These are phyloP conservation scores for Apeltes quadracus DNA, from an alignment of 2,113 vertebrate species.

Conservation along the genomic window DNA sequence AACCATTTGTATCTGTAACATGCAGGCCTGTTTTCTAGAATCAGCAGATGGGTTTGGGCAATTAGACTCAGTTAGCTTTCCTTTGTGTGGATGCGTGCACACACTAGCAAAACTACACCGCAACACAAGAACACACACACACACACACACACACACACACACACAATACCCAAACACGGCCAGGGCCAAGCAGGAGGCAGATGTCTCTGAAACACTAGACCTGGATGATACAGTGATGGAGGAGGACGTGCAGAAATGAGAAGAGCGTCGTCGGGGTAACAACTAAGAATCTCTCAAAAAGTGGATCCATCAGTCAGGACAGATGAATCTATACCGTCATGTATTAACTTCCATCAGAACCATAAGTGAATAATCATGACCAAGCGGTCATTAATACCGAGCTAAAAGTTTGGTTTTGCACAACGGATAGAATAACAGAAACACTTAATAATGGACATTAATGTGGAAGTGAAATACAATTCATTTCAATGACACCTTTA, in stretches of 20 bases:
- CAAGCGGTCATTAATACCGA: background rate
- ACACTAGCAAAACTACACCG: constrained; percentile 25
- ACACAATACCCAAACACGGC: constrained; percentile 19
- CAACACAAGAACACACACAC: constrained; percentile 19
- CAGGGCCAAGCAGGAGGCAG: constrained; percentile 55
- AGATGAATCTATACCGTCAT: background rate
- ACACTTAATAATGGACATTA: background rate
- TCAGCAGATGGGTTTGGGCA: constrained; percentile 72
- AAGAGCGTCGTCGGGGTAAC: constrained; percentile 32
- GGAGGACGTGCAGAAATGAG: constrained; percentile 36
- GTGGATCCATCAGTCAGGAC: background rate
- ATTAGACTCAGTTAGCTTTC: constrained; percentile 66
- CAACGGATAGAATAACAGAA: background rate
- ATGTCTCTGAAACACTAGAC: constrained; percentile 70
- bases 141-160: constrained; percentile 33
- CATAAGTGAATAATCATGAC: background rate
- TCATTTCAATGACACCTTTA: background rate
- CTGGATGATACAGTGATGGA: constrained; percentile 60
- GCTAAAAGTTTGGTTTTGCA: background rate
- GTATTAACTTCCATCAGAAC: background rate
- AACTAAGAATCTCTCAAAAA: constrained; percentile 17
- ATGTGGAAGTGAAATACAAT: too few species aligned
- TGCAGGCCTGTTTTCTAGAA: constrained; percentile 64
- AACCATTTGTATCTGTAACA: constrained; percentile 51
- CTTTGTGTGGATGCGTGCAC: constrained; percentile 45